Base-by-base conservation (phyloP, 2,888 invertebrate species). In the Ophion costatus region DNA sequence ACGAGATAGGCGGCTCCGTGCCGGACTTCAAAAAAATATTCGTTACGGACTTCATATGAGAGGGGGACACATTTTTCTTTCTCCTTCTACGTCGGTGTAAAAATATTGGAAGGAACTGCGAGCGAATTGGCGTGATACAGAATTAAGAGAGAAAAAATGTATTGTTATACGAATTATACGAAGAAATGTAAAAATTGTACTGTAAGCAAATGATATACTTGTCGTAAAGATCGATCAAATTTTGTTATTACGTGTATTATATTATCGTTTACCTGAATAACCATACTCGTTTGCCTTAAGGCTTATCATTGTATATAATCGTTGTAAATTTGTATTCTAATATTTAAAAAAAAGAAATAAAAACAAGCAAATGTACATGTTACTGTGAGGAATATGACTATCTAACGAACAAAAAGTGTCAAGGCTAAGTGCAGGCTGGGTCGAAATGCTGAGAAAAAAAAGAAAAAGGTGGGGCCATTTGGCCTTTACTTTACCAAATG, bases 21-120 rank as follows among this genome's bases (percentile, higher is more conserved):
- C 95, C 95, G 2, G 95, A 95, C 90, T 94, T 95, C 81, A 95
- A 95, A 87, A 95, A 94, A 90, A 94, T 95, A 63, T 95, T 95
- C 88, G 94, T 95, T 85, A 94, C 95, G 0, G 94, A 94, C 78
- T 94, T 94, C 84, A 92, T 94, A 73, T 94, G 91, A 88, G 45
- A 59, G 29, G 33, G 69, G n/a, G 42, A 70, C 17, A 33, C 14
- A 10, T 38, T 22, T 51, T 1, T 14, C 67, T 38, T 22, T n/a
- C 14, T 17, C 14, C 3, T 70, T 5, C 38, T 61, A 20, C 33
- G 1, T 45, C 9, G 20, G 45, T 45, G 56, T 20, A 57, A 20
- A 29, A 33, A 66, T 24, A 11, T 59, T 38, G 6, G 7, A 29
- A n/a, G 9, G 4, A 10, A 24, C 45, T 14, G 14, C 11, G 20